These are phyloP conservation scores for Catagonus wagneri DNA, from an alignment of 2,113 vertebrate species.

Conservation along the genomic window DNA sequence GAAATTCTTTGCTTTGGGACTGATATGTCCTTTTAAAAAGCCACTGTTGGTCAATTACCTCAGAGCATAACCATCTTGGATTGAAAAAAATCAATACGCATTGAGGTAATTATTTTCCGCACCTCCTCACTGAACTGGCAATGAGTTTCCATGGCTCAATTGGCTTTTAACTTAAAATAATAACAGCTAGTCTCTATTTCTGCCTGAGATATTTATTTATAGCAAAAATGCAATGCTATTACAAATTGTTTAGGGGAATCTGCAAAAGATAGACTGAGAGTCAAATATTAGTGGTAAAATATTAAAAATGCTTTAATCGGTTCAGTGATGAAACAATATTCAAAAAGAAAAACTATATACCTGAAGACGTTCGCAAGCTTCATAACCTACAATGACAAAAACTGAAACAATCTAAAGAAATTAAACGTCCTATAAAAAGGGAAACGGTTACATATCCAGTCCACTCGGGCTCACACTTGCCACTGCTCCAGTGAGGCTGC, in stretches of 20 bases:
- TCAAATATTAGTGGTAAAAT: not conserved
- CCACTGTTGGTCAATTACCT: not conserved
- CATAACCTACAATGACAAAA: not conserved
- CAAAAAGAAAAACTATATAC: not conserved
- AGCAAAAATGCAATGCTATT: constrained; percentile 13
- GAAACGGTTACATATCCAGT: not conserved
- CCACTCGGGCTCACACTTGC: not conserved
- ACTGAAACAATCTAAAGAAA: not conserved
- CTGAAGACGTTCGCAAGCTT: not conserved
- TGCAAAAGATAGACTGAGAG: not conserved
- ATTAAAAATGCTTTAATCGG: not conserved
- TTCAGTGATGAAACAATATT: not conserved
- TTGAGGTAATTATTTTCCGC: constrained; percentile 36
- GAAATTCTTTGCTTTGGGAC: not conserved
- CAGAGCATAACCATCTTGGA: not conserved
- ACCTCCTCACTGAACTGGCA: constrained; percentile 34
- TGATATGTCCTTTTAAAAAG: constrained; percentile 36
- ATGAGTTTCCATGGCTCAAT: constrained; percentile 46
- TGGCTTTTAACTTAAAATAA: constrained; percentile 58
- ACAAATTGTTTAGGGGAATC: constrained; percentile 18
- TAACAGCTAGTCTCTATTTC: constrained; percentile 24
- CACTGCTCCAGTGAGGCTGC: not conserved
- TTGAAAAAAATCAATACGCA: constrained; percentile 43
- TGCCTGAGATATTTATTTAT: constrained; percentile 45
- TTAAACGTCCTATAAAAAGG: not conserved